Base-by-base conservation (phyloP, 2,113 vertebrate genomes). In the Psephotus haematonotus region DNA sequence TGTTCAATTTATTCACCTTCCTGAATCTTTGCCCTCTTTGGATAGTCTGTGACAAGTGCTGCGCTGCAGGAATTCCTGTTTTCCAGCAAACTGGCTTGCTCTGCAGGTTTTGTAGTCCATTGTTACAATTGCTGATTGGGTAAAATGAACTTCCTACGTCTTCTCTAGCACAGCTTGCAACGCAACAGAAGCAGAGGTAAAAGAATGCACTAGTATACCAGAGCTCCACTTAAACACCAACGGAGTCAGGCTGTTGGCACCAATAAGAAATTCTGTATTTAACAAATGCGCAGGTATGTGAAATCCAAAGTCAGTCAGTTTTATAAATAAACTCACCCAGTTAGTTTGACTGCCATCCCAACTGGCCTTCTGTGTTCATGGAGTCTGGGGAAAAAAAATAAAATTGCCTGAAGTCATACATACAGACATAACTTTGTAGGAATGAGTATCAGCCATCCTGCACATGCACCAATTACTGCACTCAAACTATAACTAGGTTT, bases 1-100 rank as follows among this genome's bases (percentile, higher is more conserved):
- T 44, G 96, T 95, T 97, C 96, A 97, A 96, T 89, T 96, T 95
- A 93, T 95, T 96, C 96, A 96, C 95, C 78, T 94, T 97, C 96
- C 95, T 97, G 96, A 95, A 97, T 96, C 96, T 97, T 93, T 96
- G 95, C 96, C 96, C 96, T 96, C 96, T 97, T 96, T 96, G 96
- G 95, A 91, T 94, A 96, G 96, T 97, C 96, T 97, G 95, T 96
- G 96, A 79, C 96, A 97, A 96, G 94, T 82, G 95, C 91, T 97
- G 96, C 74, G 92, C 96, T 96, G 95, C 93, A 87, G 94, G 96
- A 96, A 96, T 96, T 96, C 95, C 96, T 97, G 94, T 96, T 96
- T 94, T 97, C 96, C 96, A 97, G 96, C 95, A 96, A 96, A 96
- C 94, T 63, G 96, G 96, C 95, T 96, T 94, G 96, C 89, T 96